Evolutionary conservation across 1,140 invertebrate genomes (phyloP), one percentile per base, ranked within the genome.

Genomic region (Maconellicoccus hirsutus): DNA sequence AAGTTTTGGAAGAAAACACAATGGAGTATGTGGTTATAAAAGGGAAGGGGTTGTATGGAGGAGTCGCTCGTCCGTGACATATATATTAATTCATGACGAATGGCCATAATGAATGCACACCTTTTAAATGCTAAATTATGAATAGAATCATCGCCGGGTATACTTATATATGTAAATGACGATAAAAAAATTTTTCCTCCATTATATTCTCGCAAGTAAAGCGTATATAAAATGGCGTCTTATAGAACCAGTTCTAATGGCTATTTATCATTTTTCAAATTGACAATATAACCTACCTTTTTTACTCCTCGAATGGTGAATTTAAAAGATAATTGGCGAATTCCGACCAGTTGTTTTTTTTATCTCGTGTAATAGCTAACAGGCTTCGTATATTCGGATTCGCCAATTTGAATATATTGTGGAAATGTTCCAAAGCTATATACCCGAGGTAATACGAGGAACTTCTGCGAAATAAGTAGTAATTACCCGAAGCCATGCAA

Each of bases 401-500:
- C 42, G 42, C 42, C 42, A 16, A 52, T 52, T 52, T 52, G 42
- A 52, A 52, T 52, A 52, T 8, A 52, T 52, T 52, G 42, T 3
- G 42, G 2, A 52, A 52, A 52, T 19, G n/a, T 4, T 19, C 6
- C 42, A 38, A 38, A 6, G 33, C 6, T 7, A 16, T 19, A 8
- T 14, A 52, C 10, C 42, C 42, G 42, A 52, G 42, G 42, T 52
- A 33, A 33, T 33, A 6, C 29, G 29, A 6, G 12, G 4, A 33
- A 33, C 4, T 52, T 52, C 42, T 52, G 42, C 42, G 42, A 52
- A 52, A 52, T 52, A 14, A 16, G 6, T 52, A 52, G n/a, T 52
- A 52, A 52, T 52, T 52, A 52, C 42, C n/a, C 42, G 42, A 52
- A 52, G 42, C 42, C 12, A 52, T 52, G 42, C 42, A 52, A 52